Conservation (phyloP, 2,113 vertebrate species). For the Cervus canadensis region DNA sequence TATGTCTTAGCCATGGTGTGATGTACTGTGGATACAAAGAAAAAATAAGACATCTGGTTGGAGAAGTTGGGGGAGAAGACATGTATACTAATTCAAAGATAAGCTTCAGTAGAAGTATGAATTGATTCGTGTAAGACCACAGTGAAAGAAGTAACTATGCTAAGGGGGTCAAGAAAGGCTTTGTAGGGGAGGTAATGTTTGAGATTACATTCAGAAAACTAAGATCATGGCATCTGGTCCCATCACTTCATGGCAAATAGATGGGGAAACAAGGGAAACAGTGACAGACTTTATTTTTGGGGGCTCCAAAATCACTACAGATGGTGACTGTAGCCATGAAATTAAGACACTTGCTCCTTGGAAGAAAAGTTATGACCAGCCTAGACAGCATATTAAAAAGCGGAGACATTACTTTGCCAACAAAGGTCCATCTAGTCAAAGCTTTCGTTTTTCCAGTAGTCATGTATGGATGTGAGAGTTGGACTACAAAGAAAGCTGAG, state of each 20-base stretch:
- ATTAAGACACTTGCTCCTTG: not conserved
- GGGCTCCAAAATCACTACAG: not conserved
- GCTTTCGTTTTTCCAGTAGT: not conserved
- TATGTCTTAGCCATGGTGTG: not conserved
- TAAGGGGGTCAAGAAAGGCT: not conserved
- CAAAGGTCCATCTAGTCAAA: not conserved
- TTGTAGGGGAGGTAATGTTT: not conserved
- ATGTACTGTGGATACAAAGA: not conserved
- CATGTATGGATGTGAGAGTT: not conserved
- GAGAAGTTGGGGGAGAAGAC: not conserved
- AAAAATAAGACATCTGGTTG: not conserved
- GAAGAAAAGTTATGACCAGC: not conserved
- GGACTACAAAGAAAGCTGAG: not conserved
- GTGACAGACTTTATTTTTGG: accelerated
- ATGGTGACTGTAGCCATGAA: not conserved
- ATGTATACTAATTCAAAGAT: not conserved
- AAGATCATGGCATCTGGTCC: not conserved
- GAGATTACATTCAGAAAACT: not conserved
- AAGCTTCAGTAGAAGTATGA: not conserved
- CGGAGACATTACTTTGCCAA: not conserved
- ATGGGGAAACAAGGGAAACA: not conserved
- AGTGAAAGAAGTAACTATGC: not conserved
- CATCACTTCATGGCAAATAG: not conserved
- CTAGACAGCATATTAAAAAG: not conserved
- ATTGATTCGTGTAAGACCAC: not conserved